A percentile compares a stretch with the other conserved stretches of the same genome.
These are phyloP conservation scores for Aspidiotus destructor DNA, from an alignment of 2,888 invertebrate genomes.

Conservation along the genomic window DNA sequence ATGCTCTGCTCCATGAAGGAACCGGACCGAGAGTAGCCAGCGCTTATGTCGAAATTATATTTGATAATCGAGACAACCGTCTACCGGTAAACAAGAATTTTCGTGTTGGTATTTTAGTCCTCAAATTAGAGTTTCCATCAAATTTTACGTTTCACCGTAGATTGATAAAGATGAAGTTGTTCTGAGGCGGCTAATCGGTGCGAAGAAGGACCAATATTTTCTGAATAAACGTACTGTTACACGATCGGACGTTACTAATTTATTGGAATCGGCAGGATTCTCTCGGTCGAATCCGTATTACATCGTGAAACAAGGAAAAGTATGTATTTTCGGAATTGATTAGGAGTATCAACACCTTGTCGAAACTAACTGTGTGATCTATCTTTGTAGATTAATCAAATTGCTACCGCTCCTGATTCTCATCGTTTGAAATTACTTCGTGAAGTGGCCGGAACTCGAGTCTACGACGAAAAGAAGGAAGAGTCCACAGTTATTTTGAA, in stretches of 20 bases:
- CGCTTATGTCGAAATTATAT: conserved; percentile 98
- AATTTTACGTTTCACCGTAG: conserved; percentile 45
- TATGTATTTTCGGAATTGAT: conserved; percentile 40
- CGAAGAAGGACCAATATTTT: conserved; percentile 99
- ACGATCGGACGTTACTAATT: conserved; percentile 91
- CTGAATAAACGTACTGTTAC: conserved; percentile 97
- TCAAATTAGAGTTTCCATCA: conserved; percentile 13
- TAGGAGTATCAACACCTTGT: no score
- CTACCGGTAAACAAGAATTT: conserved; percentile 59
- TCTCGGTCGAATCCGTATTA: conserved; percentile 99
- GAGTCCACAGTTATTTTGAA: conserved; percentile 90
- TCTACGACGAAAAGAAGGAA: conserved; percentile 96
- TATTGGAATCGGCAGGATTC: conserved; percentile 96
- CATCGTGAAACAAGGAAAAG: conserved; percentile 99
- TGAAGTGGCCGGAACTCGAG: conserved; percentile 93
- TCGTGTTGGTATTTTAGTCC: background rate
- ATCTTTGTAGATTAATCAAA: conserved; percentile 67
- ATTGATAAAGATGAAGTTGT: conserved; percentile 97
- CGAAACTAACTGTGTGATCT: background rate
- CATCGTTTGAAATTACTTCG: conserved; percentile 85
- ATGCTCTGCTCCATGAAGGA: conserved; percentile 92
- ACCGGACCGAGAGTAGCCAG: conserved; percentile 93
- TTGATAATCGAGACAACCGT: conserved; percentile 94
- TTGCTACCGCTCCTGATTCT: conserved; percentile 52
- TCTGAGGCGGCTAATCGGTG: conserved; percentile 89